Base-by-base conservation (phyloP, 2,888 invertebrate genomes). In the Teinopalpus imperialis region DNA sequence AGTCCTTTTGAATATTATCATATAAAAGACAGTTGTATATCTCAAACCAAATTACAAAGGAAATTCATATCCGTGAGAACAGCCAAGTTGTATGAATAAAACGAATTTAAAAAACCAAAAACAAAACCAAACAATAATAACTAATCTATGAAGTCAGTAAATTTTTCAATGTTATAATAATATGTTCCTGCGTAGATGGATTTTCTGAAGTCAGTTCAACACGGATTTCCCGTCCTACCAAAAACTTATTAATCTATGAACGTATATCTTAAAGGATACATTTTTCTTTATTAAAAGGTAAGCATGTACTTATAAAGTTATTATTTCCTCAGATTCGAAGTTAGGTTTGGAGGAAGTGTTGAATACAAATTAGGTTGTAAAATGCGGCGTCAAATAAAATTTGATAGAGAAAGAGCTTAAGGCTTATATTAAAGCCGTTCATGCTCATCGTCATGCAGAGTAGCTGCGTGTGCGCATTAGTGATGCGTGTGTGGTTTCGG, bases 331-430 rank as follows among this genome's bases (percentile, higher is more conserved):
- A 53, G 53, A 57, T 61, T 66, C 56, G 52, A 55, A 46, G 58
- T 59, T 63, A 60, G 70, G 62, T 66, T 59, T 65, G 64, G 67
- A 67, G 63, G 68, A 69, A 72, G 66, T 69, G 73, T 75, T 68
- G 79, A 79, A 81, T 82, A 81, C 72, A 73, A 77, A 81, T 76
- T 57, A 68, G 72, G 69, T 49, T 67, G 74, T 79, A 76, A 80
- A 74, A 68, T 57, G 69, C 54, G 57, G 59, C 53, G 66, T 67
- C 65, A 67, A 67, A 75, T 74, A 72, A 71, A 66, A 68, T 75
- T 74, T 74, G 66, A 78, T 75, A 71, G 69, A 63, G 56, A 56
- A 56, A 54, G 56, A 65, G 69, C 68, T 72, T 70, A 69, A 66
- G 54, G 64, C 57, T 69, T 64, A 69, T 60, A 65, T 67, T 58